A percentile compares a stretch with the other conserved stretches of the same genome.
phyloP scores from a whole-genome alignment of 2,797 vertebrate species.

The Phrynocephalus vlangalii region DNA sequence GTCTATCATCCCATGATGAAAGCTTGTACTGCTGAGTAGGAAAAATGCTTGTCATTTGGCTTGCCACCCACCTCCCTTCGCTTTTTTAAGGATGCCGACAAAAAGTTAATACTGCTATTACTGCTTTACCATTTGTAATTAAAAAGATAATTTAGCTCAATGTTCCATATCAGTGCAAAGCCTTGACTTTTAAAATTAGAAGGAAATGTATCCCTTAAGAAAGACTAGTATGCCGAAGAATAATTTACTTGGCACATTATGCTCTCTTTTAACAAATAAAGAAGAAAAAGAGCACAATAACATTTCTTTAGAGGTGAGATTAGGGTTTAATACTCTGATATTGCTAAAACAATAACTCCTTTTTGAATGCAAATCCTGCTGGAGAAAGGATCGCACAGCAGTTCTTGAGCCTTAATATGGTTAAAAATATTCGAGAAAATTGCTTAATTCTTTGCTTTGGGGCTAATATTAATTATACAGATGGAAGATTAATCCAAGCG shows the following conservation, averaged over 20 bases:
- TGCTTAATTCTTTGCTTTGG: conserved; percentile 2
- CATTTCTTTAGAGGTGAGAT: conserved; percentile 15
- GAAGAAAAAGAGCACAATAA: not conserved
- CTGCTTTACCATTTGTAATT: conserved; percentile 30
- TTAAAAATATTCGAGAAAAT: conserved; percentile 27
- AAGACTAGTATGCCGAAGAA: conserved; percentile 13
- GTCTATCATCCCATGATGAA: not conserved
- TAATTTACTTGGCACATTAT: conserved; percentile 21
- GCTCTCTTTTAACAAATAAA: not conserved
- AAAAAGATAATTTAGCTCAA: conserved; percentile 24
- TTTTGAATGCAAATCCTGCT: conserved; percentile 51
- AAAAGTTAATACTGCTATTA: conserved; percentile 15
- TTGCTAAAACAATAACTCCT: conserved; percentile 20
- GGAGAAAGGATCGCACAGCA: not conserved
- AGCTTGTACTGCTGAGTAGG: not conserved
- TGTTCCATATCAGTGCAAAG: not conserved
- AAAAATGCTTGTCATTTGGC: not conserved
- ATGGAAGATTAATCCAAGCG: conserved; percentile 22
- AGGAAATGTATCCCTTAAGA: conserved; percentile 7
- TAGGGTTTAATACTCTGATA: not conserved
- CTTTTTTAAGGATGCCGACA: conserved; percentile 5
- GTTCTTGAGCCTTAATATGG: conserved; percentile 8
- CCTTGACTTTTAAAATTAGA: not conserved
- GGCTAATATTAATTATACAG: conserved; percentile 14
- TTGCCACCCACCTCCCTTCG: not conserved